Evolutionary conservation across 2,113 vertebrate genomes (phyloP).

Genomic region (Ictalurus punctatus): DNA sequence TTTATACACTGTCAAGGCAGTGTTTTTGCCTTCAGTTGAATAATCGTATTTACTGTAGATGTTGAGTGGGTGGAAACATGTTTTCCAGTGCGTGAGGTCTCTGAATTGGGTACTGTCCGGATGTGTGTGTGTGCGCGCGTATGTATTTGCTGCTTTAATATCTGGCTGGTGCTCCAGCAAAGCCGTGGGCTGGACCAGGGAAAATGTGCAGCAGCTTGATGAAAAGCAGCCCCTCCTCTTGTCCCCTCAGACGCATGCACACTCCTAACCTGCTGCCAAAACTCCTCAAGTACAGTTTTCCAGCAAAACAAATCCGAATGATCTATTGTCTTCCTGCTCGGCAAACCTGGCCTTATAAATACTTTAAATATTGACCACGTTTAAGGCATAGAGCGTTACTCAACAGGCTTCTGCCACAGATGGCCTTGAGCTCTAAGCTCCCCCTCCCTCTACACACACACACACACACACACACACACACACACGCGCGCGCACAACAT

Average conservation of each 20-base stretch:
- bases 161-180: conserved; percentile 58
- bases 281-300: conserved; percentile 72
- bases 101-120: conserved; percentile 55
- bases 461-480: conserved; percentile 30
- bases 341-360: conserved; percentile 75
- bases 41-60: conserved; percentile 61
- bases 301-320: conserved; percentile 76
- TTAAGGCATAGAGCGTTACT: conserved; percentile 68
- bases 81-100: conserved; percentile 58
- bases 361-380: conserved; percentile 68
- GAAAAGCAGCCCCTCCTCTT: conserved; percentile 60
- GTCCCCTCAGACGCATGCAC: conserved; percentile 43
- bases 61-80: conserved; percentile 65
- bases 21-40: conserved; percentile 52
- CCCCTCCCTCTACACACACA: conserved; percentile 30
- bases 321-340: conserved; percentile 74
- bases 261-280: conserved; percentile 62
- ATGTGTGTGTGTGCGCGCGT: conserved; percentile 37
- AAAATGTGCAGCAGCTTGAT: conserved; percentile 75
- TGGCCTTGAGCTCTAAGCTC: conserved; percentile 68
- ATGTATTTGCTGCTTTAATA: conserved; percentile 60
- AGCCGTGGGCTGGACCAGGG: conserved; percentile 66
- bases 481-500: conserved; percentile 32
- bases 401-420: conserved; percentile 71
- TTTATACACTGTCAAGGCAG: conserved; percentile 41